phyloP scores from a whole-genome alignment of 2,888 invertebrate species.

The Mycalesis mineus region DNA sequence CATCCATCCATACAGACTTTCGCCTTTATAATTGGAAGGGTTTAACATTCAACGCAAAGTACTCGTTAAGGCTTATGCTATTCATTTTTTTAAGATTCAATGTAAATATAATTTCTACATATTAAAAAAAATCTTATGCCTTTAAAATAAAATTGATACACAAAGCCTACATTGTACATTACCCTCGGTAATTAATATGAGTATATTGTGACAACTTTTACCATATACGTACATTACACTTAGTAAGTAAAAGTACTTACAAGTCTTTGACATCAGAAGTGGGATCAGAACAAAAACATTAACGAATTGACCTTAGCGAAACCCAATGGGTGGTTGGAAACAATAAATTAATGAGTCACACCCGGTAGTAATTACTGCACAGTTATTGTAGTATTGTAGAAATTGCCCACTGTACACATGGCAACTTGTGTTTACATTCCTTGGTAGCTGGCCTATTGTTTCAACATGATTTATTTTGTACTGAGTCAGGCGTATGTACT shows the following conservation, averaged over 20 bases:
- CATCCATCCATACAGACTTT: no score
- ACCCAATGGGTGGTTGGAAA: background rate
- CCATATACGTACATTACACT: background rate
- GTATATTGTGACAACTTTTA: background rate
- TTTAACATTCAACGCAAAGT: no score
- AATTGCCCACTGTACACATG: background rate
- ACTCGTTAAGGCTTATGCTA: no score
- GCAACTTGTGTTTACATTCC: slow-evolving; percentile 16
- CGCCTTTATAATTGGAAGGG: no score
- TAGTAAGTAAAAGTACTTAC: no score
- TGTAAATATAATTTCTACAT: no score
- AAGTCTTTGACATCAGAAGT: background rate
- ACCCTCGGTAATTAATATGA: background rate
- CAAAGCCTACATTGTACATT: background rate
- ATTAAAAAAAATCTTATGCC: no score
- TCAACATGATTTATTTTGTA: slow-evolving; percentile 7
- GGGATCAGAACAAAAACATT: background rate
- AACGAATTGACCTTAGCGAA: background rate
- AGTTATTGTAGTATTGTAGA: slow-evolving; percentile 1
- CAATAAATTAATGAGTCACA: background rate
- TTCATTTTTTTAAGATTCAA: no score
- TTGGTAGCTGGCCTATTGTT: slow-evolving; percentile 11
- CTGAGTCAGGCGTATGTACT: background rate
- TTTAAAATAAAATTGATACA: background rate
- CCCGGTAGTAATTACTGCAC: slow-evolving; percentile 4